Evolutionary conservation across 2,113 vertebrate species (phyloP).

Genomic region (Alectura lathami): DNA sequence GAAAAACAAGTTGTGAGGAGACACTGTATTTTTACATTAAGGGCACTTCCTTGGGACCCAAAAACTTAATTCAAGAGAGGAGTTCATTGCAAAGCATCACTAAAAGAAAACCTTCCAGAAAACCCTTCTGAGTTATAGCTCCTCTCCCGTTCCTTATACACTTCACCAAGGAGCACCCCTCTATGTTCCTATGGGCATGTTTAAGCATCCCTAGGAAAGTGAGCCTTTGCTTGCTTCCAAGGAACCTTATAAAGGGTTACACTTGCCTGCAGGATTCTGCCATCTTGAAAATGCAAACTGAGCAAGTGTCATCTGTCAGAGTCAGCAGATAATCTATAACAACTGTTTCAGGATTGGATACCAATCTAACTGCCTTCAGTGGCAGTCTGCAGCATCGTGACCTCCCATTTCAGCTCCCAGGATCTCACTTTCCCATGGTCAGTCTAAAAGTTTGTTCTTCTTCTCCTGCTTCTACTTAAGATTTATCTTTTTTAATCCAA

Average conservation of each 20-base stretch:
- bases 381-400: neutral
- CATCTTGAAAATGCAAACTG: neutral
- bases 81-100: neutral
- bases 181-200: fast-evolving
- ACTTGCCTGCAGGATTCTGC: neutral
- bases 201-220: neutral
- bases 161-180: neutral
- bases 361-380: neutral
- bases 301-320: neutral
- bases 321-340: neutral
- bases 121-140: neutral
- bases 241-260: neutral
- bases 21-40: neutral
- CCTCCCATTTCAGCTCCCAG: neutral
- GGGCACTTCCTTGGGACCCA: neutral
- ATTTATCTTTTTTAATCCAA: neutral
- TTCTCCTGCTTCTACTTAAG: neutral
- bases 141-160: neutral
- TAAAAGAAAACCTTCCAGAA: neutral
- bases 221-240: neutral
- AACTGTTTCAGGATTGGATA: neutral
- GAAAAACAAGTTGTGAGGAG: neutral
- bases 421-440: neutral
- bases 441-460: neutral
- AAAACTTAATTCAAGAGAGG: neutral